Percentiles rank a stretch among this genome's conserved stretches.
Evolutionary conservation across 2,888 invertebrate species (phyloP).

Genomic region (Caenorhabditis afra): DNA sequence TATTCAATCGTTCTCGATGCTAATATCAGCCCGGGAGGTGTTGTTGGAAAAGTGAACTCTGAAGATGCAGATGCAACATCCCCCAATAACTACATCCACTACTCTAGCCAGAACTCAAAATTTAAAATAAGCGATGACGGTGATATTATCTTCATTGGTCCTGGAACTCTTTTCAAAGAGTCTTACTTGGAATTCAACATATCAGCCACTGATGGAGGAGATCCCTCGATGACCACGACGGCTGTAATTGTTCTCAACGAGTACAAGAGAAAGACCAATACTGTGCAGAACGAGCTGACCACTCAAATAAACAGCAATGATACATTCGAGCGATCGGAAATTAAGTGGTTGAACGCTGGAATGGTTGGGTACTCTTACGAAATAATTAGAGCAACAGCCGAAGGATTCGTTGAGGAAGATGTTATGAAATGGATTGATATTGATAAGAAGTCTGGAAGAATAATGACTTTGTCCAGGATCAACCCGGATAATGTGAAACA

Average conservation of each 20-base stretch:
- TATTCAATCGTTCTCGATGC: slow-evolving; percentile 64
- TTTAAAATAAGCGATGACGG: slow-evolving; percentile 63
- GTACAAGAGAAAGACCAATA: slow-evolving; percentile 48
- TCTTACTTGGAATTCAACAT: slow-evolving; percentile 59
- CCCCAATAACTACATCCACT: slow-evolving; percentile 64
- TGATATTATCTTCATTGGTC: slow-evolving; percentile 61
- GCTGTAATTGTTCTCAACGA: slow-evolving; percentile 61
- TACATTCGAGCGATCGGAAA: slow-evolving; percentile 42
- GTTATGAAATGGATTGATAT: slow-evolving; percentile 63
- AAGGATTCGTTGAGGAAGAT: slow-evolving; percentile 56
- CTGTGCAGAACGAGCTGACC: slow-evolving; percentile 61
- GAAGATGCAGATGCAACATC: slow-evolving; percentile 65
- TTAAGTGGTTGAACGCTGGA: slow-evolving; percentile 66
- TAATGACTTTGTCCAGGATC: slow-evolving; percentile 52
- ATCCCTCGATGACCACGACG: slow-evolving; percentile 39
- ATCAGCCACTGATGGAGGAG: slow-evolving; percentile 61
- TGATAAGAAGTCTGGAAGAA: slow-evolving; percentile 60
- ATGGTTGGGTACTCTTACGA: slow-evolving; percentile 68
- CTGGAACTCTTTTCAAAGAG: slow-evolving; percentile 50
- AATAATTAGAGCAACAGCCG: slow-evolving; percentile 59
- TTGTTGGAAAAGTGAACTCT: slow-evolving; percentile 58
- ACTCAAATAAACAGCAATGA: slow-evolving; percentile 64
- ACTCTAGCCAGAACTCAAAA: slow-evolving; percentile 44
- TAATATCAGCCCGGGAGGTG: slow-evolving; percentile 63
- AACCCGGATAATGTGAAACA: slow-evolving; percentile 59